phyloP scores from a whole-genome alignment of 64 coral and sea anemone genomes.

The Hydrozoanthus tunicans region DNA sequence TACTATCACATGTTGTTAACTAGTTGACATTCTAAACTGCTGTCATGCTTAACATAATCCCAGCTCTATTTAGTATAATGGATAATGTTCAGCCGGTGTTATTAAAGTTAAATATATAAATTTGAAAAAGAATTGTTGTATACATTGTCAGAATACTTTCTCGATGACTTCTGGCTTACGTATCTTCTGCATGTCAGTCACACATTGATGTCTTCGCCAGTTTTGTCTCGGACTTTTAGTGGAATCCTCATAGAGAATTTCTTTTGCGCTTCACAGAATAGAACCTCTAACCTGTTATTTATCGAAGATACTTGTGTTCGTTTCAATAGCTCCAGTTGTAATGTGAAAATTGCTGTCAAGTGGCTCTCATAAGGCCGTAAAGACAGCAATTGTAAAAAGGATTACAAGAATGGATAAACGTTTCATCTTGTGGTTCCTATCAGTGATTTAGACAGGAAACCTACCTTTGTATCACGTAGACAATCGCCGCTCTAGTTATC shows the following conservation, averaged over 20 bases:
- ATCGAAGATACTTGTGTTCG: neutral
- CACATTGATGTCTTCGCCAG: neutral
- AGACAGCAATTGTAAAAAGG: conserved; percentile 1
- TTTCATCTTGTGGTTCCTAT: conserved; percentile 23
- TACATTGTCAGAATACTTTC: neutral
- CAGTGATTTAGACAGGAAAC: conserved; percentile 40
- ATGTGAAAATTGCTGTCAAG: conserved; percentile 10
- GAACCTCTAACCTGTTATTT: conserved; percentile 4
- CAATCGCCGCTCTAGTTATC: conserved; percentile 2
- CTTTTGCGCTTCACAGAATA: neutral
- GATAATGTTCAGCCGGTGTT: neutral
- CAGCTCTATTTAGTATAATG: neutral
- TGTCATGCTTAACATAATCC: neutral
- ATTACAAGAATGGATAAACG: conserved; percentile 14
- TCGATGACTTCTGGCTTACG: too few species aligned
- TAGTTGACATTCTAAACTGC: neutral
- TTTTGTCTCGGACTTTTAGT: neutral
- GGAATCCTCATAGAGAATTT: neutral
- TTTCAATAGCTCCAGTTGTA: neutral
- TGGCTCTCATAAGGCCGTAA: conserved; percentile 9
- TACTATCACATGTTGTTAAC: neutral
- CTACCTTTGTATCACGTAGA: neutral
- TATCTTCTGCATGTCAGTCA: neutral
- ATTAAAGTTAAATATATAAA: neutral
- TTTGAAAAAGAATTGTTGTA: neutral